phyloP scores from a whole-genome alignment of 2,113 vertebrate genomes.

The Benthochromis sp. region DNA sequence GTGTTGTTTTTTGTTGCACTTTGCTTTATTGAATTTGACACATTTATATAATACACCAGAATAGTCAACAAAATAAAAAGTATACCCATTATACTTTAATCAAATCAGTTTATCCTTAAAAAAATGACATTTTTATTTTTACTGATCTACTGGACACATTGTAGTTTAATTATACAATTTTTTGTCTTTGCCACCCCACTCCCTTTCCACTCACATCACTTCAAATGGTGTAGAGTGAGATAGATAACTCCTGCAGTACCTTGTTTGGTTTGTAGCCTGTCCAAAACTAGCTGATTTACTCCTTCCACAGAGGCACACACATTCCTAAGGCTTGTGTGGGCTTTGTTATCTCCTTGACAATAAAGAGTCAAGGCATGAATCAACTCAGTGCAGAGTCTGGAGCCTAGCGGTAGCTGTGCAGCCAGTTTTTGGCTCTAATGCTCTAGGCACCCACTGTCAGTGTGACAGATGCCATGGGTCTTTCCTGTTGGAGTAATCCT shows the following conservation, averaged over 20 bases:
- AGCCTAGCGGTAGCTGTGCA: not conserved
- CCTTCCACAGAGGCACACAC: not conserved
- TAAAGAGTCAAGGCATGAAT: not conserved
- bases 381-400: not conserved
- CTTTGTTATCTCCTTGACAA: constrained; percentile 29
- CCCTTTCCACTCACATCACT: not conserved
- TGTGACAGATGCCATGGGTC: not conserved
- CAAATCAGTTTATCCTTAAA: not conserved
- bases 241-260: not conserved
- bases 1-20: not conserved
- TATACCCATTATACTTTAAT: not conserved
- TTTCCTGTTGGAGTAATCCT: not conserved
- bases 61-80: not conserved
- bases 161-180: not conserved
- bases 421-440: not conserved
- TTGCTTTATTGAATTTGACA: not conserved
- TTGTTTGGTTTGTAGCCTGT: constrained; percentile 32
- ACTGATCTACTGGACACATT: not conserved
- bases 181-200: not conserved
- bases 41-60: not conserved
- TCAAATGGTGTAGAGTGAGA: not conserved
- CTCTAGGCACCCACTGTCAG: not conserved
- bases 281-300: constrained; percentile 31
- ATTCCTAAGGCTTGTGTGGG: constrained; percentile 8
- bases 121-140: not conserved